Base-by-base conservation (phyloP, 2,888 invertebrate genomes). In the Lasioglossum vierecki region DNA sequence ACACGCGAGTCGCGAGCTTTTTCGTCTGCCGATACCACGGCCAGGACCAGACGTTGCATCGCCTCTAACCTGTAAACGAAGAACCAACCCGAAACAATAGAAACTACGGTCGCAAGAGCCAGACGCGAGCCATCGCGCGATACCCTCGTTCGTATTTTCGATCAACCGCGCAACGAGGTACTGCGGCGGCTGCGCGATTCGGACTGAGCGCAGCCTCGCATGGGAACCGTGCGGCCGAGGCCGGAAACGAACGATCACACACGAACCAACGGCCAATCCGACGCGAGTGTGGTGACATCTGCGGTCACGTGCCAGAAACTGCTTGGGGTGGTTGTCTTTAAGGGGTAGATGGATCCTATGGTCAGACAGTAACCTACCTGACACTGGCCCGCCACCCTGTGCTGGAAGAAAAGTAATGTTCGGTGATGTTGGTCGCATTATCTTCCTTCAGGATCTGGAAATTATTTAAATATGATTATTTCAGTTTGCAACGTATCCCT, bases 151-250 rank as follows among this genome's bases (percentile, higher is more conserved):
- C 76, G 68, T 57, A 66, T 85, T 84, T 70, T 81, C 72, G 76
- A 77, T 84, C 73, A 85, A 70, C 79, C 86, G 83, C 82, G 76
- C 74, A 82, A 70, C 80, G 80, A 89, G 77, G 79, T 85, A 46
- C 78, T 63, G 83, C 81, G 88, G 93, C 92, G 92, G 89, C 91
- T 93, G 93, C 93, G 93, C 93, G 92, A 91, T 89, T 89, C 77
- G 79, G 73, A 91, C 92, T 92, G 91, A 94, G 87, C 89, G 86
- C 91, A 91, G 89, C 92, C 91, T 92, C 91, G 91, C 90, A 91
- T 89, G 90, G 91, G 88, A 92, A 92, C 91, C 87, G 83, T 85
- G 88, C 84, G 82, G 78, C 83, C 82, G n/a, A 11, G 13, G 26
- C 9, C 90, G 91, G 85, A 92, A 88, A 86, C 76, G 68, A 83